Evolutionary conservation across 2,888 invertebrate species (phyloP).

Genomic region (Eulithis prunata): DNA sequence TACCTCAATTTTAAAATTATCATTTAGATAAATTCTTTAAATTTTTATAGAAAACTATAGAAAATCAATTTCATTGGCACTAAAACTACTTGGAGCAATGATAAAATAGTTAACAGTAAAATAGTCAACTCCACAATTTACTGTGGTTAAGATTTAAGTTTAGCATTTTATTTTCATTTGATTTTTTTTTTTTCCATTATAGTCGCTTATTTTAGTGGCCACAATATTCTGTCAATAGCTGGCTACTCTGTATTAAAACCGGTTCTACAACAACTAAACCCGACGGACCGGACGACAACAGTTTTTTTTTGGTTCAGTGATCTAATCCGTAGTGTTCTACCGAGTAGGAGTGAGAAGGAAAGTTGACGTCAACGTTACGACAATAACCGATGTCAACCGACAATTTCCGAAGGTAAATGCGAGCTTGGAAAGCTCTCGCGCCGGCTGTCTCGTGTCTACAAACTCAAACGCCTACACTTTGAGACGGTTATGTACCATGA

Average conservation of each 20-base stretch:
- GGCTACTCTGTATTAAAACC: slow-evolving; percentile 28
- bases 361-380: slow-evolving; percentile 50
- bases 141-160: no score
- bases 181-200: no score
- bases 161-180: no score
- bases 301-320: slow-evolving; percentile 78
- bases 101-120: no score
- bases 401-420: slow-evolving; percentile 19
- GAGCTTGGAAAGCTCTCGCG: slow-evolving; percentile 59
- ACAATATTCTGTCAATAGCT: slow-evolving; percentile 6
- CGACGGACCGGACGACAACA: slow-evolving; percentile 67
- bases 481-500: slow-evolving; percentile 64
- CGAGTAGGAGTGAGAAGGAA: slow-evolving; percentile 59
- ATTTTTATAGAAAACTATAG: no score
- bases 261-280: slow-evolving; percentile 62
- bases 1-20: no score
- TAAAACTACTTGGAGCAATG: no score
- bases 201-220: background rate
- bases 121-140: no score
- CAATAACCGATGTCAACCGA: slow-evolving; percentile 56
- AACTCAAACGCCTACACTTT: slow-evolving; percentile 45
- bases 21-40: no score
- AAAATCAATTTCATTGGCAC: no score
- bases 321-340: slow-evolving; percentile 66
- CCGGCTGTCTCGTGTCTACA: slow-evolving; percentile 55